phyloP scores from a whole-genome alignment of 2,888 invertebrate genomes.

The Drosophila stalkeri region DNA sequence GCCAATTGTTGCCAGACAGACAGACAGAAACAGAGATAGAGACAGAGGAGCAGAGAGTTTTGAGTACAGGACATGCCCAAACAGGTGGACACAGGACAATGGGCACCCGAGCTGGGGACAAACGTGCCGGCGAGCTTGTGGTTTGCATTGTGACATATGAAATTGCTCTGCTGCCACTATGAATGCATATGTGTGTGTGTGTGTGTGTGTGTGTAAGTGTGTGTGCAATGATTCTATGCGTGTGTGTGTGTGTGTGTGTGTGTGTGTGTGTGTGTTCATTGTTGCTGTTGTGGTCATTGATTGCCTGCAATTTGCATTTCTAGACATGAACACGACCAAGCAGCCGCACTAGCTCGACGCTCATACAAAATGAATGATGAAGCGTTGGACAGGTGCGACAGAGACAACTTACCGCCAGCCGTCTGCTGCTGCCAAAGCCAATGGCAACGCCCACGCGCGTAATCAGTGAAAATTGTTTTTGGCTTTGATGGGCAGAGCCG shows the following conservation, averaged over 20 bases:
- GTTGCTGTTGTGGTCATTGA: conserved; percentile 52
- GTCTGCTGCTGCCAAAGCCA: neutral
- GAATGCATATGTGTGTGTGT: neutral
- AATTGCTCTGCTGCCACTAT: conserved; percentile 18
- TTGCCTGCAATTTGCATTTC: conserved; percentile 67
- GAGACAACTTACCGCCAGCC: neutral
- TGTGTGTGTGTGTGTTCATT: conserved; percentile 21
- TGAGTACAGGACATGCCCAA: conserved; percentile 12
- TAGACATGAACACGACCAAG: conserved; percentile 53
- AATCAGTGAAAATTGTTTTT: conserved; percentile 56
- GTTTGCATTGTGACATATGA: conserved; percentile 38
- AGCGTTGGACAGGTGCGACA: conserved; percentile 20
- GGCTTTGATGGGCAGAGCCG: conserved; percentile 32
- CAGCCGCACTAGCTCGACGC: conserved; percentile 10
- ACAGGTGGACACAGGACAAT: conserved; percentile 11
- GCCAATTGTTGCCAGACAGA: conserved; percentile 29
- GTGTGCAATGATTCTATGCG: neutral
- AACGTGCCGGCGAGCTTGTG: conserved; percentile 19
- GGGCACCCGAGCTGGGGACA: conserved; percentile 19
- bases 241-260: neutral
- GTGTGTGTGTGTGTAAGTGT: no score
- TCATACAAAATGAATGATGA: conserved; percentile 43
- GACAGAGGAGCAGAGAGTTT: conserved; percentile 4
- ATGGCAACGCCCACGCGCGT: conserved; percentile 18
- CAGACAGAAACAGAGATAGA: neutral